Conservation (phyloP, 2,888 invertebrate species). For the Folsomia manolachei region DNA sequence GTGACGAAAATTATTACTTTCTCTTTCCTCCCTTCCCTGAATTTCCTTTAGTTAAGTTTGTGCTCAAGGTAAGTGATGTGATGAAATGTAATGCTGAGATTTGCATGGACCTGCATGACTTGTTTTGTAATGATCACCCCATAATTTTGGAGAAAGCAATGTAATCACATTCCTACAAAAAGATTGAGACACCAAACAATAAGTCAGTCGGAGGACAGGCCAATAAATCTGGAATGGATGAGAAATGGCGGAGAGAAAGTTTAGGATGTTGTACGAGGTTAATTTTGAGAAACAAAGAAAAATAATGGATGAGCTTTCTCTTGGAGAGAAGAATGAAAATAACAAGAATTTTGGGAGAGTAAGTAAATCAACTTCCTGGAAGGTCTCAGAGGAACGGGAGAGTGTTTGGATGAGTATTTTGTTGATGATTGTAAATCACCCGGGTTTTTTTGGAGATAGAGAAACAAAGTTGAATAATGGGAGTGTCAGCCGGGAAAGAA, state of each 20-base stretch:
- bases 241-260: conserved; percentile 28
- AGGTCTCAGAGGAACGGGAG: no score
- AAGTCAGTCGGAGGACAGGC: conserved; percentile 28
- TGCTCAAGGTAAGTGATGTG: neutral
- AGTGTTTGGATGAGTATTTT: no score
- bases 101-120: neutral
- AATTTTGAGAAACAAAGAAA: conserved; percentile 32
- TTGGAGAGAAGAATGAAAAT: neutral
- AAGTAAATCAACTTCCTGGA: neutral
- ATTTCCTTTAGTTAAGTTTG: no score
- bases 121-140: neutral
- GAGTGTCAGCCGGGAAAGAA: no score
- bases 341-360: neutral
- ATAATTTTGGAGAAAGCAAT: no score
- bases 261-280: conserved; percentile 19
- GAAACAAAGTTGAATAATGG: no score
- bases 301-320: conserved; percentile 43
- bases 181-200: neutral
- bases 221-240: conserved; percentile 38
- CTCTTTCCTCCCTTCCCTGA: conserved; percentile 23
- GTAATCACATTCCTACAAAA: neutral
- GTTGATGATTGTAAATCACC: no score
- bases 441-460: no score
- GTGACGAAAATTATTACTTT: conserved; percentile 46
- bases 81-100: neutral